Evolutionary conservation across 1,140 invertebrate genomes (phyloP).

Genomic region (Globodera ellingtonae): DNA sequence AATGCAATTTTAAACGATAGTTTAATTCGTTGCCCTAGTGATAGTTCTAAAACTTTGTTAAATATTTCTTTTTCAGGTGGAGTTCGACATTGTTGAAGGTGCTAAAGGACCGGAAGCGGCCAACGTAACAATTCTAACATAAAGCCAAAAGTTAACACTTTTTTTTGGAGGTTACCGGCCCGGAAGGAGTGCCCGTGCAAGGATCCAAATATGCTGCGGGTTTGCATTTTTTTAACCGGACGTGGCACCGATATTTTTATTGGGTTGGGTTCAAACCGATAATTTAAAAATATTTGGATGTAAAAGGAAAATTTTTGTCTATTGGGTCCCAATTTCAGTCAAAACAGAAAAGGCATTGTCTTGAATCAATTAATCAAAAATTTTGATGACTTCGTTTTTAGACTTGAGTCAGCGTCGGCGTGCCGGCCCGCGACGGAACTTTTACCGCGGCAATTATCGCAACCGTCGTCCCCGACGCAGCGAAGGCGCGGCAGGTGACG

Average conservation of each 20-base stretch:
- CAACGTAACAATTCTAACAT: conserved; percentile 39
- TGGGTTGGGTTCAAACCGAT: too few relatives aligned
- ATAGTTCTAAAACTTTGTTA: too few relatives aligned
- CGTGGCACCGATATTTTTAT: too few relatives aligned
- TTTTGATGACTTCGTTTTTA: not conserved
- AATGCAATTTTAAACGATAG: too few relatives aligned
- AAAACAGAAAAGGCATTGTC: too few relatives aligned
- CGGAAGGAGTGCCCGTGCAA: conserved; percentile 53
- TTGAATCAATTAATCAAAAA: too few relatives aligned
- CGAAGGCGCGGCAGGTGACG: not conserved
- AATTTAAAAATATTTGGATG: too few relatives aligned
- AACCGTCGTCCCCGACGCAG: not conserved
- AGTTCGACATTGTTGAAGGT: conserved; percentile 98
- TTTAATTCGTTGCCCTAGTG: too few relatives aligned
- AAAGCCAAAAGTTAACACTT: not conserved
- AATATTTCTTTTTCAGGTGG: conserved; percentile 14
- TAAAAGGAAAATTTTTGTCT: too few relatives aligned
- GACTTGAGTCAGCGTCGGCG: conserved; percentile 18
- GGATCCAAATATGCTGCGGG: conserved; percentile 57
- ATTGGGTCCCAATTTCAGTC: too few relatives aligned
- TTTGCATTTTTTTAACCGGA: not conserved
- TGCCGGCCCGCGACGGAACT: conserved; percentile 15
- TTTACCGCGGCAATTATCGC: conserved; percentile 21
- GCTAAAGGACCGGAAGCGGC: conserved; percentile 75
- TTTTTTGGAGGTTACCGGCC: conserved; percentile 46